Evolutionary conservation across 2,888 invertebrate species (phyloP).

Genomic region (Mactromeris polynyma): DNA sequence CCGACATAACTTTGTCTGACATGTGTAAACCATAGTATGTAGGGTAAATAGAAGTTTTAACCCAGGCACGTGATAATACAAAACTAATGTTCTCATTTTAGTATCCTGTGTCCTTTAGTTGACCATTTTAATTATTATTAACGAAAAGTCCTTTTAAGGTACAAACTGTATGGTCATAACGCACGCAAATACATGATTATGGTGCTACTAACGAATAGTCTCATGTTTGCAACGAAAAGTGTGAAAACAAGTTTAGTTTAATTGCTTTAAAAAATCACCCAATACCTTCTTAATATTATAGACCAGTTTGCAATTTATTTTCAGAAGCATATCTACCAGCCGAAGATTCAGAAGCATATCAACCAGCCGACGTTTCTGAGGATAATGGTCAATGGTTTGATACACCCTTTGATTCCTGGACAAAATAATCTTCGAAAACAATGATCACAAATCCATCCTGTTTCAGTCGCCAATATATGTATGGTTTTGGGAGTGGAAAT

Average conservation of each 20-base stretch:
- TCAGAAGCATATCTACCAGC: not conserved
- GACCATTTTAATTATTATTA: no score
- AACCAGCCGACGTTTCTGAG: not conserved
- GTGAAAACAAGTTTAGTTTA: not conserved
- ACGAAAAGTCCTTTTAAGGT: not conserved
- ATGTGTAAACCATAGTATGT: no score
- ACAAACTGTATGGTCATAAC: not conserved
- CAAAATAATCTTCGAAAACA: not conserved
- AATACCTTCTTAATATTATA: not conserved
- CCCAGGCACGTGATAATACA: no score
- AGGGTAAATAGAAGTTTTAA: no score
- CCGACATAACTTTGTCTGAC: no score
- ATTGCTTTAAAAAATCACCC: not conserved
- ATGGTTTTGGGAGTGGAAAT: not conserved
- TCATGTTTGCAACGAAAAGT: not conserved
- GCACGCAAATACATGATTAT: not conserved
- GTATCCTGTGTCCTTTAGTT: no score
- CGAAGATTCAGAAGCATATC: not conserved
- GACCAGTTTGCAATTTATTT: no score
- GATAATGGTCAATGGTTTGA: constrained; percentile 21
- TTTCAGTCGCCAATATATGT: not conserved
- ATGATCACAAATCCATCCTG: not conserved
- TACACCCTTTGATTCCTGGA: constrained; percentile 3
- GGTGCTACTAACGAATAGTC: not conserved
- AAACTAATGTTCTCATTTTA: no score